phyloP scores from a whole-genome alignment of 2,888 invertebrate genomes.

The Ophraella communa region DNA sequence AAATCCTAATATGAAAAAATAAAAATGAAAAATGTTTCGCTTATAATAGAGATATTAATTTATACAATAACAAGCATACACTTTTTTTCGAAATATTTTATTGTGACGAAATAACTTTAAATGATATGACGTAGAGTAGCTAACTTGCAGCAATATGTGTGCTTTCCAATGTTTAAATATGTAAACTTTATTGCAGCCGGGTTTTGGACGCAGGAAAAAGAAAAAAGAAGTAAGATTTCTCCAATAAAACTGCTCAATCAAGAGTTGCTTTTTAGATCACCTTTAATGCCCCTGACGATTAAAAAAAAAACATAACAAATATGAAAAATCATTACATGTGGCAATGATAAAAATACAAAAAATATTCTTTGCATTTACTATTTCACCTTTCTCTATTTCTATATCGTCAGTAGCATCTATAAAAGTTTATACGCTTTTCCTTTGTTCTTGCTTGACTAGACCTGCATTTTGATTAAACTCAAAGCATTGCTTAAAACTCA shows the following conservation, averaged over 20 bases:
- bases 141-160: constrained; percentile 50
- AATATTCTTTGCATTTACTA: constrained; percentile 40
- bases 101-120: constrained; percentile 32
- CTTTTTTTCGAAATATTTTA: constrained; percentile 14
- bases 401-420: constrained; percentile 55
- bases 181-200: constrained; percentile 75
- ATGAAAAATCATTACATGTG: constrained; percentile 24
- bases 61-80: too few relatives aligned
- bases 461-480: constrained; percentile 38
- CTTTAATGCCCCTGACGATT: constrained; percentile 57
- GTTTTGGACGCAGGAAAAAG: constrained; percentile 97
- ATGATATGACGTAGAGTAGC: constrained; percentile 47
- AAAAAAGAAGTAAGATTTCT: constrained; percentile 96
- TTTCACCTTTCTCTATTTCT: constrained; percentile 37
- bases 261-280: constrained; percentile 57
- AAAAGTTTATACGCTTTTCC: constrained; percentile 41
- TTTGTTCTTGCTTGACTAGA: constrained; percentile 48
- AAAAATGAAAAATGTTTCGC: too few relatives aligned
- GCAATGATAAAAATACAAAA: constrained; percentile 31
- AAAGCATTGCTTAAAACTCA: constrained; percentile 39
- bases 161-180: constrained; percentile 61
- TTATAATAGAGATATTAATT: too few relatives aligned
- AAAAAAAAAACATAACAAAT: constrained; percentile 24
- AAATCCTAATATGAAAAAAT: too few relatives aligned
- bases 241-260: constrained; percentile 56